Conservation (phyloP, 2,888 invertebrate species). For the Macaria notata region DNA sequence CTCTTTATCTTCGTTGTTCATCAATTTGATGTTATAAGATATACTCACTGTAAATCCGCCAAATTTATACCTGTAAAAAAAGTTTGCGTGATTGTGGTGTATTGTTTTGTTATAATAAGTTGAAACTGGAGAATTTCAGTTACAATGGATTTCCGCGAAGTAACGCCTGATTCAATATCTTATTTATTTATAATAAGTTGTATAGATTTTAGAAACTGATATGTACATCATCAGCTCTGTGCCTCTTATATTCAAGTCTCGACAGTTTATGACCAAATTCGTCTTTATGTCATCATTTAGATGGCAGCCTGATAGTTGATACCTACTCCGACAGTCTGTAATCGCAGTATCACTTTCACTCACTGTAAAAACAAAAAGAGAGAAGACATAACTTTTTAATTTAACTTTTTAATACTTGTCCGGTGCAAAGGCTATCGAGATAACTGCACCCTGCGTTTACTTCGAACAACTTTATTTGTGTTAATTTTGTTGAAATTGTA, state of each 20-base stretch:
- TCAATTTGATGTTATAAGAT: too few relatives aligned
- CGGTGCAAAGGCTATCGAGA: constrained; percentile 10
- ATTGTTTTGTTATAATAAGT: too few relatives aligned
- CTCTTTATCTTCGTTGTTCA: too few relatives aligned
- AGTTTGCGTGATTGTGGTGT: too few relatives aligned
- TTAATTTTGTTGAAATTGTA: constrained; percentile 5
- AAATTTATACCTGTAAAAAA: too few relatives aligned
- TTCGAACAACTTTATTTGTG: background rate
- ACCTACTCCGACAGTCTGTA: constrained; percentile 2
- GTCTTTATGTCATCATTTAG: constrained; percentile 22
- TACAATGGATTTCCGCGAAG: too few relatives aligned
- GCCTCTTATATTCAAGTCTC: constrained; percentile 1
- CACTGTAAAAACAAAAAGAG: constrained; percentile 8
- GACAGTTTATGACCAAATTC: constrained; percentile 13
- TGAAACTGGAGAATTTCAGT: too few relatives aligned
- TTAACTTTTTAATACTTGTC: constrained; percentile 1
- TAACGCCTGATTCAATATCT: too few relatives aligned
- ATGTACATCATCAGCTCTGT: too few relatives aligned
- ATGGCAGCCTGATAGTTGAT: constrained; percentile 4
- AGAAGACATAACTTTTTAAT: constrained; percentile 3
- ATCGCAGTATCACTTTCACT: constrained; percentile 30
- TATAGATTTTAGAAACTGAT: too few relatives aligned
- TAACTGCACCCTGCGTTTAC: constrained; percentile 12
- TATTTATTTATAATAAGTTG: too few relatives aligned
- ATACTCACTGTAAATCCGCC: too few relatives aligned